Evolutionary conservation across 2,113 vertebrate genomes (phyloP), one percentile per base, ranked within the genome.

Genomic region (Apus apus): DNA sequence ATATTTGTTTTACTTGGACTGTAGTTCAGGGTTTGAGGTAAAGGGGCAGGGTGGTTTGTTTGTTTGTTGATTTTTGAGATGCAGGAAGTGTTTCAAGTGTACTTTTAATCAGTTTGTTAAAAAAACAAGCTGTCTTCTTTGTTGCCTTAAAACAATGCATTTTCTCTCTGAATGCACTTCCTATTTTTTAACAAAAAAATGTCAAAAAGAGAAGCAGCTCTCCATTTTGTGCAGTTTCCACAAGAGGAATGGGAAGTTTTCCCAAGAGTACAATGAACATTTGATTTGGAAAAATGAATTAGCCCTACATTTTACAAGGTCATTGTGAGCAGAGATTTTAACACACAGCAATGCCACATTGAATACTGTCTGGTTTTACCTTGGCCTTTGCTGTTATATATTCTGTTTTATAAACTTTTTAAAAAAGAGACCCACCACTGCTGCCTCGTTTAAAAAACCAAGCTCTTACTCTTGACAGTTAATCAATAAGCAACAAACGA

Each of bases 401-500:
- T 5, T 61, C 51, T 80, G 18, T 54, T 89, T 46, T 64, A 70
- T 88, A 88, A 94, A 95, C 83, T 89, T 82, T 96, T 51, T 21
- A 1, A 2, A 10, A 10, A 57, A 57, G 36, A 72, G 82, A 29
- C 95, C 95, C 91, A 89, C 74, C 20, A 13, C 53, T 93, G 88
- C 92, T 97, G 93, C 96, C 93, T 97, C 3, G 9, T 96, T 97
- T 96, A 91, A 95, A 97, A 96, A 97, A 53, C 68, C 72, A 73
- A 89, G 89, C 94, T 95, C 94, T 97, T 91, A 89, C 91, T 85
- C 32, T 54, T 97, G 97, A 93, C 97, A 98, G 97, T 38, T 97
- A 97, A 98, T 98, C 98, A 94, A 98, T 98, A 94, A 90, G 74
- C 62, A 96, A 68, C 96, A 97, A 98, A 97, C 27, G 90, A 97